phyloP scores from a whole-genome alignment of 2,888 invertebrate genomes.

The Adela reaumurella region DNA sequence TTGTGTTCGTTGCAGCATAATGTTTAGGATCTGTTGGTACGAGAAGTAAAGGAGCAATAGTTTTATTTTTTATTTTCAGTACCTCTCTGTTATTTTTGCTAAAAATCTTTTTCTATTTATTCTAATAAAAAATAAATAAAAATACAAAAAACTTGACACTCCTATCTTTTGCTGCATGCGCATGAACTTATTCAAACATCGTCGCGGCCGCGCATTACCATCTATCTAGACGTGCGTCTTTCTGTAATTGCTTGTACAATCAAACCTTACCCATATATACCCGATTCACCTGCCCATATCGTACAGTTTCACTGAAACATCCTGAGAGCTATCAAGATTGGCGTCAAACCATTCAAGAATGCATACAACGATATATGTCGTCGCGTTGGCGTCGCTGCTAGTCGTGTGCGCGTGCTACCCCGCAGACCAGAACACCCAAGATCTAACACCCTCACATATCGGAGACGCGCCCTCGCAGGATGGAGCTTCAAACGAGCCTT shows the following conservation, averaged over 20 bases:
- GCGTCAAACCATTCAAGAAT: constrained; percentile 29
- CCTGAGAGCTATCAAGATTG: constrained; percentile 30
- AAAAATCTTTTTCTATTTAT: too few relatives aligned
- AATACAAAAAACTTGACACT: too few relatives aligned
- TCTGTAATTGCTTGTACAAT: not conserved
- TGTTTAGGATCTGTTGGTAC: too few relatives aligned
- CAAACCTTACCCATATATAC: not conserved
- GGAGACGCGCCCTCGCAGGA: constrained; percentile 27
- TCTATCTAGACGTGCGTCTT: not conserved
- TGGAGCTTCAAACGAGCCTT: constrained; percentile 36
- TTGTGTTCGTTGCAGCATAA: too few relatives aligned
- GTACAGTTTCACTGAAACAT: constrained; percentile 4
- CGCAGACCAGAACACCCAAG: constrained; percentile 33
- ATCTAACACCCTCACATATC: constrained; percentile 45
- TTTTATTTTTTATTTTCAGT: too few relatives aligned
- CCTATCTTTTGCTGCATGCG: not conserved
- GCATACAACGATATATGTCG: constrained; percentile 41
- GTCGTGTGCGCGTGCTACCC: constrained; percentile 40
- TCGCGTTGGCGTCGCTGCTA: constrained; percentile 42
- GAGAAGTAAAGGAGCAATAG: too few relatives aligned
- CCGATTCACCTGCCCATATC: not conserved
- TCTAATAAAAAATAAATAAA: too few relatives aligned
- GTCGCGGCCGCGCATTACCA: not conserved
- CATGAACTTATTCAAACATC: not conserved
- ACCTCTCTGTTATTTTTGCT: too few relatives aligned